Evolutionary conservation across 1,140 invertebrate genomes (phyloP).

Genomic region (Anthonomus grandis): DNA sequence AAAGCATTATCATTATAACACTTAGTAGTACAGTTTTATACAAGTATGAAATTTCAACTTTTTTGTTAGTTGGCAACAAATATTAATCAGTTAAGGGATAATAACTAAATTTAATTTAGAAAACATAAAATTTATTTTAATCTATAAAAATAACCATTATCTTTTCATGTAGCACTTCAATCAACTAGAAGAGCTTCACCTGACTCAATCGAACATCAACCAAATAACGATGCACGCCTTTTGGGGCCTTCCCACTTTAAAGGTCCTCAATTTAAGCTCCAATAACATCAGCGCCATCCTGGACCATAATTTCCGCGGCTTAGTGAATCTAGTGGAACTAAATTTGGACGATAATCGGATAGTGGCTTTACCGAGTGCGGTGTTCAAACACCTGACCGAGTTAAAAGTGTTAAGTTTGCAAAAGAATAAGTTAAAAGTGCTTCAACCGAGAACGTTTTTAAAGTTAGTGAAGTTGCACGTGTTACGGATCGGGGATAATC

Average conservation of each 20-base stretch:
- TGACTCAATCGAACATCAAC: conserved; percentile 69
- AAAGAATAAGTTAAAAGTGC: conserved; percentile 63
- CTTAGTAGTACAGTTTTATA: too few species aligned
- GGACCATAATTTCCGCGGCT: conserved; percentile 77
- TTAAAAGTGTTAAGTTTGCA: conserved; percentile 65
- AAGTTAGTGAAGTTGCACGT: conserved; percentile 65
- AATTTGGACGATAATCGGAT: conserved; percentile 81
- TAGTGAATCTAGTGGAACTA: conserved; percentile 76
- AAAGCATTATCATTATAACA: too few species aligned
- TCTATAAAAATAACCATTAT: not conserved
- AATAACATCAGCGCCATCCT: conserved; percentile 76
- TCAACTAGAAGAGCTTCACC: conserved; percentile 68
- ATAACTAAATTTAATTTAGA: not conserved
- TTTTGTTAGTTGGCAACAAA: too few species aligned
- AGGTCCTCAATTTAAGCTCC: conserved; percentile 65
- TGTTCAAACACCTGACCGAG: conserved; percentile 70
- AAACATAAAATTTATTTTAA: not conserved
- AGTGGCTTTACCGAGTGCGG: conserved; percentile 65
- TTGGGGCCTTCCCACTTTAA: conserved; percentile 70
- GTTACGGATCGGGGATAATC: conserved; percentile 72
- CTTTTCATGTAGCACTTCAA: conserved; percentile 57
- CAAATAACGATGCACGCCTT: conserved; percentile 76
- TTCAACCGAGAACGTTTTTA: conserved; percentile 66
- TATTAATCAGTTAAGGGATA: not conserved
- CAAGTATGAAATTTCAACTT: too few species aligned